Conservation (phyloP, 2,888 invertebrate genomes). For the Suillia variegata region DNA sequence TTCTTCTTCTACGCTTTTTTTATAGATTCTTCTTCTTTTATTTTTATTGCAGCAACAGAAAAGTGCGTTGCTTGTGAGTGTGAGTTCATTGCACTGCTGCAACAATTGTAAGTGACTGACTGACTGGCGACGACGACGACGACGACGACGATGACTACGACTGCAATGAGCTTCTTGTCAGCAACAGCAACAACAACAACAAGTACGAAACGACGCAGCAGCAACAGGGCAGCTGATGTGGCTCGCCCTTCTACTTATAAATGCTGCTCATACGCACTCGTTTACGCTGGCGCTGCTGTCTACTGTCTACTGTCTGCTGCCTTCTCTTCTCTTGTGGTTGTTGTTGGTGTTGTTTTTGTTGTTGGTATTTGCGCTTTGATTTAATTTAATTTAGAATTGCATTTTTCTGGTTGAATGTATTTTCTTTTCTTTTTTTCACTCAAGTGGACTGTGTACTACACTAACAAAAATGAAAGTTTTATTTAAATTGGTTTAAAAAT, state of each 20-base stretch:
- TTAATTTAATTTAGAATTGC: slow-evolving; percentile 9
- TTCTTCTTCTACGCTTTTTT: too few species aligned
- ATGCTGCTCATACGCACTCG: slow-evolving; percentile 1
- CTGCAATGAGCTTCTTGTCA: slow-evolving; percentile 40
- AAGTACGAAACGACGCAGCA: slow-evolving; percentile 17
- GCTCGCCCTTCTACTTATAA: too few species aligned
- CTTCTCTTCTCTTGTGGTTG: background rate
- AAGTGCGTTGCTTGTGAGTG: slow-evolving; percentile 6
- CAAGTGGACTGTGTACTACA: background rate
- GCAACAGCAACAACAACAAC: slow-evolving; percentile 31
- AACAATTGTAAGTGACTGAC: slow-evolving; percentile 23
- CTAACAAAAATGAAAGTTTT: too few species aligned
- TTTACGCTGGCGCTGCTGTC: background rate
- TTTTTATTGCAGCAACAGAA: background rate
- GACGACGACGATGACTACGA: too few species aligned
- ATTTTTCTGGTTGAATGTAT: background rate
- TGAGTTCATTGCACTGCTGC: slow-evolving; percentile 33
- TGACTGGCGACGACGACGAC: too few species aligned
- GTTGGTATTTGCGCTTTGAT: background rate
- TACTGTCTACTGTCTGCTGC: too few species aligned
- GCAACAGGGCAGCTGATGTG: too few species aligned
- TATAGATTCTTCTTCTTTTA: too few species aligned
- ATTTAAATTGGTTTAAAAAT: too few species aligned
- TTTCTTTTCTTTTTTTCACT: background rate
- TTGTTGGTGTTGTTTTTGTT: too few species aligned